Evolutionary conservation across 2,888 invertebrate species (phyloP), one percentile per base, ranked within the genome.

Genomic region (Salpingus planirostris): DNA sequence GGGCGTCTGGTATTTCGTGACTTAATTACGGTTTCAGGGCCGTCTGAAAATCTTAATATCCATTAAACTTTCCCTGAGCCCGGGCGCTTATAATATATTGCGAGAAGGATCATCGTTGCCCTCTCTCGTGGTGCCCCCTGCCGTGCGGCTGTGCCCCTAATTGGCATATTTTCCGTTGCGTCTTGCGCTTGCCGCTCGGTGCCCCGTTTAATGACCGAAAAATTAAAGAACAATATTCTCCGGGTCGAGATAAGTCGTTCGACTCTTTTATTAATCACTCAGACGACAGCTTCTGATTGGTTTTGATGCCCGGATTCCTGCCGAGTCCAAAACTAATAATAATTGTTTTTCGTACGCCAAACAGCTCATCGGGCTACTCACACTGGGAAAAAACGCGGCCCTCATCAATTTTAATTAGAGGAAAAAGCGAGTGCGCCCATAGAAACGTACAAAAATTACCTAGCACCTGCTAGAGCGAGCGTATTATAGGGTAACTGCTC

Each of bases 361-460:
- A n/a, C n/a, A n/a, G n/a, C 31, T 36, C 33, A 30, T 33, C 24
- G 42, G 30, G 55, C 57, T 57, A 57, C 55, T 55, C 57, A 55
- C 46, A 57, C 57, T 57, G 57, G 24, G 57, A 44, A 42, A 45
- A 48, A 51, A 47, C 51, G 43, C 40, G 37, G 15, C 24, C 37
- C 43, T 52, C 54, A 57, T 57, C 54, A 55, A 55, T 55, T 52
- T 55, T 52, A 46, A 52, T 53, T 49, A 51, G 18, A 8, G n/a
- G n/a, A n/a, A n/a, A n/a, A n/a, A n/a, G n/a, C n/a, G n/a, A n/a
- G n/a, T n/a, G n/a, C n/a, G n/a, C n/a, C n/a, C n/a, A n/a, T n/a
- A n/a, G n/a, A n/a, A n/a, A n/a, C n/a, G n/a, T n/a, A n/a, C n/a
- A n/a, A n/a, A n/a, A n/a, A n/a, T n/a, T n/a, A n/a, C n/a, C n/a